Evolutionary conservation across 2,113 vertebrate species (phyloP).

Genomic region (Neoarius graeffei): DNA sequence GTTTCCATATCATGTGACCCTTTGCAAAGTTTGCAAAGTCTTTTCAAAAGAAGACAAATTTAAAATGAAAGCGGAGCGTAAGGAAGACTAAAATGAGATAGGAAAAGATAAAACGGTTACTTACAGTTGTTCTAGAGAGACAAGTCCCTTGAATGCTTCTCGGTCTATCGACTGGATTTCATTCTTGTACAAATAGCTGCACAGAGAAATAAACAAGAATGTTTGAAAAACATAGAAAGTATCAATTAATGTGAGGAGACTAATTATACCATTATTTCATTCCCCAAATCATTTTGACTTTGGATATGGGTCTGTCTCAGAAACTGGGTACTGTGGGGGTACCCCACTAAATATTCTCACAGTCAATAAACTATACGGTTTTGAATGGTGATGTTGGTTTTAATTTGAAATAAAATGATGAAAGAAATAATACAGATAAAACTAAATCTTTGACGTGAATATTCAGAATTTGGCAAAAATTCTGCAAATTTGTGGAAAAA

Average conservation of each 20-base stretch:
- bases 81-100: slow-evolving; percentile 52
- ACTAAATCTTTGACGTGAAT: no score
- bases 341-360: no score
- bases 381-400: no score
- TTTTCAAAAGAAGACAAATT: slow-evolving; percentile 51
- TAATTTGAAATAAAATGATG: no score
- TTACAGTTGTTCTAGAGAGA: slow-evolving; percentile 99
- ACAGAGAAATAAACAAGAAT: slow-evolving; percentile 89
- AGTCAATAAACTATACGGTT: no score
- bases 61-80: slow-evolving; percentile 53
- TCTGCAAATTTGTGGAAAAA: no score
- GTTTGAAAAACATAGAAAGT: slow-evolving; percentile 78
- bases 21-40: background rate
- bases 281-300: background rate
- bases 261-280: background rate
- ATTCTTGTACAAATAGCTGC: slow-evolving; percentile 99
- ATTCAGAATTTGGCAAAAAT: no score
- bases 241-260: slow-evolving; percentile 57
- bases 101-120: slow-evolving; percentile 72
- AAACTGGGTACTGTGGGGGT: no score
- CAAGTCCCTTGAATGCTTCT: slow-evolving; percentile 99
- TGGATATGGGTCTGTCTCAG: background rate
- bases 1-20: background rate
- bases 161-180: slow-evolving; percentile 99
- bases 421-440: no score